Evolutionary conservation across 2,888 invertebrate species (phyloP).

Genomic region (Lordiphosa andalusiaca): DNA sequence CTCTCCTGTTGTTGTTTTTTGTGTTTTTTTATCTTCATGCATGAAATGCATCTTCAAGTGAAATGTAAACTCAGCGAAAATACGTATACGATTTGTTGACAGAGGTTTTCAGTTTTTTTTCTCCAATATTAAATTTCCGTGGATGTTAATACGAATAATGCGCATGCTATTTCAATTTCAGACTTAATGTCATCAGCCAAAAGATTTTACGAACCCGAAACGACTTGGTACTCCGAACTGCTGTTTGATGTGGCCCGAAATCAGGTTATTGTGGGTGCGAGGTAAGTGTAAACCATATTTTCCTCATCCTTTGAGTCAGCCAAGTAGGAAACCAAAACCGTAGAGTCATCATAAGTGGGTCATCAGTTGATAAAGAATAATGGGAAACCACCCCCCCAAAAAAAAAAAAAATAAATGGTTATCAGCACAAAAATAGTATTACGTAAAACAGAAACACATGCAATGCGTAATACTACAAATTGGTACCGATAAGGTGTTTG

Average conservation of each 20-base stretch:
- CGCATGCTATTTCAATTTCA: constrained; percentile 79
- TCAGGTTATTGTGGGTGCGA: constrained; percentile 93
- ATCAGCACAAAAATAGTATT: constrained; percentile 25
- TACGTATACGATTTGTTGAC: constrained; percentile 48
- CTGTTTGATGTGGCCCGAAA: constrained; percentile 92
- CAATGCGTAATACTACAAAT: constrained; percentile 27
- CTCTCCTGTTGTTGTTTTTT: constrained; percentile 8
- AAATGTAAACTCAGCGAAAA: constrained; percentile 51
- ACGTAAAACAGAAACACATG: constrained; percentile 37
- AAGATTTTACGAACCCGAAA: constrained; percentile 87
- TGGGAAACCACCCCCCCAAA: constrained; percentile 22
- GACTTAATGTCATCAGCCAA: constrained; percentile 86
- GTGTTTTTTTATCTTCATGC: too few species aligned
- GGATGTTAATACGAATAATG: constrained; percentile 5
- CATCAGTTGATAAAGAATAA: constrained; percentile 24
- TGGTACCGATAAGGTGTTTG: constrained; percentile 32
- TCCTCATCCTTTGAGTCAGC: constrained; percentile 7
- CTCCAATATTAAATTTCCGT: constrained; percentile 25
- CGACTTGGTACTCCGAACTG: constrained; percentile 90
- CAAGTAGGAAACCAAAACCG: neutral
- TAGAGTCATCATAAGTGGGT: constrained; percentile 31
- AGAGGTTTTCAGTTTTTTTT: constrained; percentile 41
- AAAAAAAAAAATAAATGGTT: constrained; percentile 9
- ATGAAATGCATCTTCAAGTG: constrained; percentile 52
- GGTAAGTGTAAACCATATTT: constrained; percentile 82